Evolutionary conservation across 2,888 invertebrate genomes (phyloP).

Genomic region (Trilocha varians): DNA sequence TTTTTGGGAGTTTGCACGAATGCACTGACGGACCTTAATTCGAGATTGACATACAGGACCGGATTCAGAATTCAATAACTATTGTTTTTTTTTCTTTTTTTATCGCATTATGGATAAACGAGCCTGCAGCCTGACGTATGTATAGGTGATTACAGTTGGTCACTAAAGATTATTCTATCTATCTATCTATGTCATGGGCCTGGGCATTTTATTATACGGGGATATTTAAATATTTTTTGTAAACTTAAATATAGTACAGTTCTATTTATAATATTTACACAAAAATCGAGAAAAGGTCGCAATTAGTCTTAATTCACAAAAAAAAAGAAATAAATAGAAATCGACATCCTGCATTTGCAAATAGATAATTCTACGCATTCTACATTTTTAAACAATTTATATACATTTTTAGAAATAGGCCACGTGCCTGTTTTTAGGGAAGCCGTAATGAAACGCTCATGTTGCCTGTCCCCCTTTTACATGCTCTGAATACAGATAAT

Average conservation of each 20-base stretch:
- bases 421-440: conserved; percentile 22
- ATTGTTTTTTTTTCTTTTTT: background rate
- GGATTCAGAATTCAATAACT: background rate
- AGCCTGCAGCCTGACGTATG: no score
- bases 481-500: conserved; percentile 53
- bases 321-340: no score
- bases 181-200: no score
- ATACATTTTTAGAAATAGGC: conserved; percentile 2
- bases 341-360: background rate
- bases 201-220: no score
- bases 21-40: conserved; percentile 12
- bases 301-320: no score
- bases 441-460: conserved; percentile 60
- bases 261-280: no score
- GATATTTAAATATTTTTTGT: no score
- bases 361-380: background rate
- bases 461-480: conserved; percentile 39
- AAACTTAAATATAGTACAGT: no score
- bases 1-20: conserved; percentile 11
- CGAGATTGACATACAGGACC: background rate
- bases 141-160: no score
- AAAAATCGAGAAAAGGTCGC: no score
- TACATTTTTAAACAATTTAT: conserved; percentile 3
- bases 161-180: no score
- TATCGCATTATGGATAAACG: no score